These are phyloP conservation scores for Hydrozoanthus tunicans DNA, from an alignment of 64 coral and sea anemone species.

Conservation along the genomic window DNA sequence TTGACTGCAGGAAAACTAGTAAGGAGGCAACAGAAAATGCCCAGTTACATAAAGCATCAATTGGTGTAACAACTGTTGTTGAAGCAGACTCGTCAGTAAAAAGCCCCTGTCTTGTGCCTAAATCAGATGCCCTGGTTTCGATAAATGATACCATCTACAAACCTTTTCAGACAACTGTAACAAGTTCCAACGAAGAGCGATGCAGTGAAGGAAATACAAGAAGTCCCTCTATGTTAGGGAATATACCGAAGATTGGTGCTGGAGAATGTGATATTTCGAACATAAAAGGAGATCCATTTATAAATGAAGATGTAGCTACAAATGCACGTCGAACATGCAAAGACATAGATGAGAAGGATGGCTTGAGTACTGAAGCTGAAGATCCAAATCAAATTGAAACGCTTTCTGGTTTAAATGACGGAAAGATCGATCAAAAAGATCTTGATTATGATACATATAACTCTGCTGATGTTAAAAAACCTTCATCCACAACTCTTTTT, in stretches of 20 bases:
- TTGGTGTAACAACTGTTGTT: neutral
- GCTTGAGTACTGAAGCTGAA: neutral
- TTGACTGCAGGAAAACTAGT: neutral
- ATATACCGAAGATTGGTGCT: neutral
- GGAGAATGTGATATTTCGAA: neutral
- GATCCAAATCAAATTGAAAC: neutral
- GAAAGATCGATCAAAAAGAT: neutral
- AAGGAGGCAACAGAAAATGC: neutral
- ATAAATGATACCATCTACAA: neutral
- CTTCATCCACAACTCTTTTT: neutral
- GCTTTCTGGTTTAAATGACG: neutral
- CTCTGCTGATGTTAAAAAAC: neutral
- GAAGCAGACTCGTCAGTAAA: neutral
- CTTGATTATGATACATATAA: neutral
- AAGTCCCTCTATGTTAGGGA: slow-evolving; percentile 19
- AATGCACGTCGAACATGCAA: neutral
- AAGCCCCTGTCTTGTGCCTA: neutral
- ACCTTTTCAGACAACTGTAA: neutral
- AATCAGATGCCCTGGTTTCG: neutral
- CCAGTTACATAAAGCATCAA: neutral
- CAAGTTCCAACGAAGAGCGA: slow-evolving; percentile 1
- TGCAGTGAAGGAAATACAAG: slow-evolving; percentile 5
- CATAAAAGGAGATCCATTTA: neutral
- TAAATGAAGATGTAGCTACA: neutral
- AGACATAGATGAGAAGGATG: neutral